Evolutionary conservation across 2,888 invertebrate genomes (phyloP).

Genomic region (Selenia dentaria): DNA sequence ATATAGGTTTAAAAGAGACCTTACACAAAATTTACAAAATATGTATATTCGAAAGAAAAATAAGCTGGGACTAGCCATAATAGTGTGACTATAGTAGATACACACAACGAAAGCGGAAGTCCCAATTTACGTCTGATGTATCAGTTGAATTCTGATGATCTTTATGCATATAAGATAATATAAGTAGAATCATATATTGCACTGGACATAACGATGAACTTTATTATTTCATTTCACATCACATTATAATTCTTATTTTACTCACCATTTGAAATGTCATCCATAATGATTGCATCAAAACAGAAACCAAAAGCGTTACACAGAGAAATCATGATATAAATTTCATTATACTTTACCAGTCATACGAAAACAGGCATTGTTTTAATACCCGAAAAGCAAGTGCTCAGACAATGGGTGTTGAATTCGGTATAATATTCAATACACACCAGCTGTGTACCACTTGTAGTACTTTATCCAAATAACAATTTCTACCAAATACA

Average conservation of each 20-base stretch:
- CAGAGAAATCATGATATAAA: conserved; percentile 46
- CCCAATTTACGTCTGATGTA: no score
- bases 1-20: no score
- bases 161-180: no score
- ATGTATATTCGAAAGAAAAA: no score
- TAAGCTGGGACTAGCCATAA: no score
- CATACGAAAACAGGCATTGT: conserved; percentile 50
- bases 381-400: conserved; percentile 42
- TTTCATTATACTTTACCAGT: conserved; percentile 40
- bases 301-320: conserved; percentile 56
- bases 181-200: no score
- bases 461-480: neutral
- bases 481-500: neutral
- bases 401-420: conserved; percentile 50
- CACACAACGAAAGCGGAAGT: no score
- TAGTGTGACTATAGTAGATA: no score
- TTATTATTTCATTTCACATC: conserved; percentile 15
- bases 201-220: no score
- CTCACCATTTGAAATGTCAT: conserved; percentile 62
- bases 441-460: conserved; percentile 1
- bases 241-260: conserved; percentile 25
- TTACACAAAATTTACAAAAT: no score
- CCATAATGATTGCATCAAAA: conserved; percentile 61
- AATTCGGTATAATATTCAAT: conserved; percentile 24
- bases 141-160: no score